Conservation (phyloP, 1,140 invertebrate species). For the Drosophila pectinifera region DNA sequence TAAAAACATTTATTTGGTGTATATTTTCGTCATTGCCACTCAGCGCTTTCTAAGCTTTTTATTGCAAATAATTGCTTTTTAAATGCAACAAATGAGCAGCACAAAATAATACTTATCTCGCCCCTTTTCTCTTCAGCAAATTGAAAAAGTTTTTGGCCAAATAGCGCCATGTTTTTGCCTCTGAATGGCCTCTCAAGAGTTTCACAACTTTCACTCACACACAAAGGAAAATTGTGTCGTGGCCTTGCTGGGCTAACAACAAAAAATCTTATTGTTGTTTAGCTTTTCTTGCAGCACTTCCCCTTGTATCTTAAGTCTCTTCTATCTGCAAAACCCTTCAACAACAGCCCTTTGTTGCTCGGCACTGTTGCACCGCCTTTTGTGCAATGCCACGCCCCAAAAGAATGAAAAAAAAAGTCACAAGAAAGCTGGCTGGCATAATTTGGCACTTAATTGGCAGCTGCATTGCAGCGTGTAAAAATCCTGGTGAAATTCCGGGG, state of each 20-base stretch:
- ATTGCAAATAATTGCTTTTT: constrained; percentile 68
- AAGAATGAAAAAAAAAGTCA: background rate
- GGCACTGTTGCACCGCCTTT: constrained; percentile 32
- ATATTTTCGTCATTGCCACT: background rate
- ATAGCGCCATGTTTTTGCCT: constrained; percentile 37
- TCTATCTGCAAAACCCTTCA: constrained; percentile 35
- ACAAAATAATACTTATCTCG: constrained; percentile 9
- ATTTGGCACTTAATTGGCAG: constrained; percentile 80
- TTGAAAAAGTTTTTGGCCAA: constrained; percentile 72
- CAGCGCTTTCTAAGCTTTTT: constrained; percentile 5
- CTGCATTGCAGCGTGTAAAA: constrained; percentile 40
- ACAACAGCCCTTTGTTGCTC: constrained; percentile 31
- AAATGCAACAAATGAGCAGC: constrained; percentile 62
- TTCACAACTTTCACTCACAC: constrained; percentile 49
- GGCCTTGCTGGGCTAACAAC: constrained; percentile 60
- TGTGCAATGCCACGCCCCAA: constrained; percentile 15
- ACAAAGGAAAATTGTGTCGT: constrained; percentile 58
- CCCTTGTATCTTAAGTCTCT: background rate
- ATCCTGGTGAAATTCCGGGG: background rate
- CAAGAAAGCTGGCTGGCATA: constrained; percentile 46
- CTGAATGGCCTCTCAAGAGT: constrained; percentile 49
- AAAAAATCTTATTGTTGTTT: constrained; percentile 33
- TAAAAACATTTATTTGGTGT: too few species aligned
- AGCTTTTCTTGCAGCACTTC: background rate
- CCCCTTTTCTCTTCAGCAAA: constrained; percentile 41